Base-by-base conservation (phyloP, 2,797 vertebrate genomes). In the Anisognathus igniventris region DNA sequence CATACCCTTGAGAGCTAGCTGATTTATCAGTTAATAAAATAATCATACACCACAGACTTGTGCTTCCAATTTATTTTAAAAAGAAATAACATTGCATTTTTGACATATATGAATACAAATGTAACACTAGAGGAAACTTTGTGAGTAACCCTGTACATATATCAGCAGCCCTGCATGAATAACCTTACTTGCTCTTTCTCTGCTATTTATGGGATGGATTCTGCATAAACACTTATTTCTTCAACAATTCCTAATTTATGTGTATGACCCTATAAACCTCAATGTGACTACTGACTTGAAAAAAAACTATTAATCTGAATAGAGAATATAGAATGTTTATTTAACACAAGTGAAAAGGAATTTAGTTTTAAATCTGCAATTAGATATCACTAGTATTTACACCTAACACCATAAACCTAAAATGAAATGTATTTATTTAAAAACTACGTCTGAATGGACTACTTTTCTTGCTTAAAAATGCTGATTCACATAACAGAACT, bases 21-120 rank as follows among this genome's bases (percentile, higher is more conserved):
- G 91, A 96, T 96, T 95, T 97, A 95, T 96, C 93, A 95, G 90
- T 97, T 97, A 97, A 96, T 93, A 96, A 97, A 97, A 97, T 94
- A 97, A 95, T 96, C 96, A 94, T 95, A 97, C 64, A 94, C 86
- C 48, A 94, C 81, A 95, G 96, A 82, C 83, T 94, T 86, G 94
- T 91, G 64, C 77, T 96, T 96, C 73, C 75, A 96, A 96, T 97
- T 96, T 96, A 96, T 95, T 96, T 97, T 92, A 62, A 92, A 97
- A 96, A 97, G 89, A 95, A 95, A 95, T 95, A 97, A 95, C 73
- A 95, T 66, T 93, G 79, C 56, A 68, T 97, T 96, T 97, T 94
- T 95, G 91, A 96, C 95, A 65, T 81, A 93, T 95, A 95, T 96
- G 87, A 96, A 96, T 96, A 92, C 95, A 96, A 97, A 97, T 92